phyloP scores from a whole-genome alignment of 1,140 invertebrate species.

The Heliconius congener region DNA sequence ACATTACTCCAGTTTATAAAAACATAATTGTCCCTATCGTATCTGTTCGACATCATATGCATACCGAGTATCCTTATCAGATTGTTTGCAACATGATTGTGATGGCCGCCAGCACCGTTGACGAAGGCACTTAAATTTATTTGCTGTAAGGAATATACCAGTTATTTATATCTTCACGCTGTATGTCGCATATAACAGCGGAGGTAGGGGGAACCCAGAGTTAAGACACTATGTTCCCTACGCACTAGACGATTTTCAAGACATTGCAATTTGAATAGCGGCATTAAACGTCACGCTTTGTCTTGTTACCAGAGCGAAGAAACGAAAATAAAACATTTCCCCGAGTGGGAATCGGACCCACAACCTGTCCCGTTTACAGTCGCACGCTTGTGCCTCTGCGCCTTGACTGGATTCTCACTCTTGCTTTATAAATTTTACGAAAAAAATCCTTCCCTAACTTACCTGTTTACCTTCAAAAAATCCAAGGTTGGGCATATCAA shows the following conservation, averaged over 20 bases:
- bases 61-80: slow-evolving; percentile 53
- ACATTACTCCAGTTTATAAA: slow-evolving; percentile 56
- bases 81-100: slow-evolving; percentile 47
- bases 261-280: too few species aligned
- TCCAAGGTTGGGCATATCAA: slow-evolving; percentile 49
- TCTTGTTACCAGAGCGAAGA: too few species aligned
- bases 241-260: too few species aligned
- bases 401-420: too few species aligned
- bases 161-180: neutral
- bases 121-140: slow-evolving; percentile 47
- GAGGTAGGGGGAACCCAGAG: neutral
- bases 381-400: too few species aligned
- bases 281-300: too few species aligned
- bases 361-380: too few species aligned
- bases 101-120: slow-evolving; percentile 52
- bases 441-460: neutral
- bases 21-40: slow-evolving; percentile 61
- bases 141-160: slow-evolving; percentile 33
- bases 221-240: neutral
- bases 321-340: too few species aligned
- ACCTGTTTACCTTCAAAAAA: slow-evolving; percentile 54
- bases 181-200: neutral
- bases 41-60: slow-evolving; percentile 66
- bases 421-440: neutral
- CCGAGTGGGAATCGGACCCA: too few species aligned